Conservation (phyloP, 2,888 invertebrate species). For the Pachymerium ferrugineum region DNA sequence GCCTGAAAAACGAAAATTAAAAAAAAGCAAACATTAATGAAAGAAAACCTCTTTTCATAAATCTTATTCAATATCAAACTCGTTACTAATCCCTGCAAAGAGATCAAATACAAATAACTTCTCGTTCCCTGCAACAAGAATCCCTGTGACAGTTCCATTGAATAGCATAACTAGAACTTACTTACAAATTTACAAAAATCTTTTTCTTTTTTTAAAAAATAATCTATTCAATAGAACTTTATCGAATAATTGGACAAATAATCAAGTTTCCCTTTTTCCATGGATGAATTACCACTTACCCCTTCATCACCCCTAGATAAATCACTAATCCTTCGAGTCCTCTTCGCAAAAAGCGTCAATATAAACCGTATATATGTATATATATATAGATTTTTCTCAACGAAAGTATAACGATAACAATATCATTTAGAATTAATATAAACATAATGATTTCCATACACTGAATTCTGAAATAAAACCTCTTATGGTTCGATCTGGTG, state of each 20-base stretch:
- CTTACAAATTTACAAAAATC: not conserved
- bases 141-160: constrained; percentile 10
- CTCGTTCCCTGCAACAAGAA: too few relatives aligned
- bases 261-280: not conserved
- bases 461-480: constrained; percentile 8
- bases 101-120: too few relatives aligned
- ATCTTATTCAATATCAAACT: too few relatives aligned
- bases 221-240: not conserved
- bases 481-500: not conserved
- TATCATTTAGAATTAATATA: constrained; percentile 24
- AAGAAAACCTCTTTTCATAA: too few relatives aligned
- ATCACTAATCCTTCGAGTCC: constrained; percentile 19
- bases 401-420: constrained; percentile 23
- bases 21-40: not conserved
- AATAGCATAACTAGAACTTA: not conserved
- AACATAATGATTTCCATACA: not conserved
- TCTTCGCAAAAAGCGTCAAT: constrained; percentile 15
- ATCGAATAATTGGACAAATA: not conserved
- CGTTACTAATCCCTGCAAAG: too few relatives aligned
- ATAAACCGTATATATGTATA: too few relatives aligned
- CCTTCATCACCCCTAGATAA: constrained; percentile 14
- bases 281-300: constrained; percentile 23
- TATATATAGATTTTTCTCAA: constrained; percentile 23
- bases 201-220: not conserved
- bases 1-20: not conserved